Evolutionary conservation across 2,888 invertebrate species (phyloP), one percentile per base, ranked within the genome.

Genomic region (Pheosia gnoma): DNA sequence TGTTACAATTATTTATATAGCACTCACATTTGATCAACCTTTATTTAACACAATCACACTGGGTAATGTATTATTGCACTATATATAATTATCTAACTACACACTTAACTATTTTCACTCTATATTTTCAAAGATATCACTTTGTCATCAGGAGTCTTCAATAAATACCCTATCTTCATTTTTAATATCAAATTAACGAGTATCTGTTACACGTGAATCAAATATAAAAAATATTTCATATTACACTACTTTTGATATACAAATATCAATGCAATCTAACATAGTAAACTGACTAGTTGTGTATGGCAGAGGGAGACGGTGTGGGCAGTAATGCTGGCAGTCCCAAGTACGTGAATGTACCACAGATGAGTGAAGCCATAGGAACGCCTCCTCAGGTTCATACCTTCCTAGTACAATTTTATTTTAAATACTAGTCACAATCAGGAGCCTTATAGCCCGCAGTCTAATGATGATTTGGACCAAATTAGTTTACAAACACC

Each of bases 331-430:
- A 79, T 65, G 80, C 84, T 58, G 90, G 87, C 72, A 90, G 91
- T 79, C 89, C 91, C 67, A 91, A 91, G 85, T 90, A 84, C 81
- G 78, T 89, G 80, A 85, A 74, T 71, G 81, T 89, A 64, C 85
- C 86, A 56, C 88, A 83, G 79, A 86, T 90, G 86, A 82, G 79
- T 69, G 90, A 90, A 61, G 85, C 84, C 57, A 82, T 90, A 73
- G 87, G 80, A 74, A 83, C 87, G 7, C 83, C 85, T 36, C 82
- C 84, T 61, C 90, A 89, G 88, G 88, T 88, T 67, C 57, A 57
- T 45, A 60, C 7, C 36, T 60, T 49, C 53, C 53, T 58, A 37
- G 57, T 58, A 47, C 37, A 6, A 25, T 51, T 51, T 25, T 51
- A 9, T 25, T 25, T 6, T 25, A 51, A 25, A 47, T n/a, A 47